Base-by-base conservation (phyloP, 2,797 vertebrate genomes). In the Alectoris magna region DNA sequence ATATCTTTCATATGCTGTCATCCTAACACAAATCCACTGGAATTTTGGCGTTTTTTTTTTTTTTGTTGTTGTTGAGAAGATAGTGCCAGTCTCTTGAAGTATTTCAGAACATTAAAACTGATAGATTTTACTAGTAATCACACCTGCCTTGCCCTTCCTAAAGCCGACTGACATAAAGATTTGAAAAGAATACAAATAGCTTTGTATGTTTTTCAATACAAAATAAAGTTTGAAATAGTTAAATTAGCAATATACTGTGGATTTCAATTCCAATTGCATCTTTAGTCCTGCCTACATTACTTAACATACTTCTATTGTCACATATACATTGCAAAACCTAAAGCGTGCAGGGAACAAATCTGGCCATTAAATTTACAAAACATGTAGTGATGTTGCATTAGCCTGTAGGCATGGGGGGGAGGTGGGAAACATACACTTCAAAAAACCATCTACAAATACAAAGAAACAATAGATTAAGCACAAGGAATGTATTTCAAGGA, bases 391-490 rank as follows among this genome's bases (percentile, higher is more conserved):
- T 55, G n/a, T 26, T 74, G 16, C 31, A 55, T 27, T 39, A 44
- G 58, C 38, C 4, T 46, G 6, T 46, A 19, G 4, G 14, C 19
- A 41, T 21, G 23, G 21, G 13, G 17, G 13, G 15, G 15, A 1
- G 5, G 24, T 39, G 67, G 8, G 67, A 53, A 24, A 10, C 0
- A 69, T 51, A 1, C 2, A 11, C 5, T 21, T 31, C 22, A 21
- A 43, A 77, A 48, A 27, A 11, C 12, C 26, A 38, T 53, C 36
- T 1, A 29, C 4, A 66, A 58, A 21, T 19, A 21, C 11, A 55
- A 62, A 44, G 16, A 44, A 71, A 29, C 3, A 63, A 15, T 6
- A 59, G 21, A 23, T 77, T 39, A 72, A 29, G 46, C 15, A 70
- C 4, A 2, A 48, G 27, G 27, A 46, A 89, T 82, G 21, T 1